Percentiles rank a stretch among this genome's conserved stretches.
phyloP scores from a whole-genome alignment of 1,140 invertebrate species.

The Habropoda laboriosa region DNA sequence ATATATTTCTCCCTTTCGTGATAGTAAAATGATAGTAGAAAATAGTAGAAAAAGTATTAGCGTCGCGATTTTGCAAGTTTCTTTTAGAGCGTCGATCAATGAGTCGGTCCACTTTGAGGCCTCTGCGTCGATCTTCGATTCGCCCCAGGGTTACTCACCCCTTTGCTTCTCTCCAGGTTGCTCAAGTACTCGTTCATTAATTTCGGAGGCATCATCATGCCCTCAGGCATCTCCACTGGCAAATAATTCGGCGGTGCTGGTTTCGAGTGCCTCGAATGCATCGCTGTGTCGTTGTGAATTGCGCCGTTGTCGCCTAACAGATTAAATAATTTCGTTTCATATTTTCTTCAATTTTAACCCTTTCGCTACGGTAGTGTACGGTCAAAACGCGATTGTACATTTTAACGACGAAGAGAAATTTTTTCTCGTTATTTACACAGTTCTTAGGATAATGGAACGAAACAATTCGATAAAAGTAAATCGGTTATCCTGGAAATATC shows the following conservation, averaged over 20 bases:
- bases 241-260: conserved; percentile 37
- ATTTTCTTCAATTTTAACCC: too few relatives aligned
- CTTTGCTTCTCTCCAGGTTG: conserved; percentile 68
- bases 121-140: conserved; percentile 27
- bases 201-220: conserved; percentile 72
- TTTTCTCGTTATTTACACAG: too few relatives aligned
- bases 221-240: conserved; percentile 38
- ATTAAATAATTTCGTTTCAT: background rate
- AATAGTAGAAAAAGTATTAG: background rate
- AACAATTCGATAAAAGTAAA: too few relatives aligned
- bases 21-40: background rate
- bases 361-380: too few relatives aligned
- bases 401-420: too few relatives aligned
- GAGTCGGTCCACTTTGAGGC: conserved; percentile 5
- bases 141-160: conserved; percentile 71
- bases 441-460: too few relatives aligned
- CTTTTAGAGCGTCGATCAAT: background rate
- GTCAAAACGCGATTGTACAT: too few relatives aligned
- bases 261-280: conserved; percentile 25
- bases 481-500: too few relatives aligned
- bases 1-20: too few relatives aligned
- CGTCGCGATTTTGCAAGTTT: background rate
- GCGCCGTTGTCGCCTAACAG: conserved; percentile 2
- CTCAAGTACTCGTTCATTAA: conserved; percentile 72
- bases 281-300: background rate